Base-by-base conservation (phyloP, 1,140 invertebrate species). In the Akabosia matsudoensis region DNA sequence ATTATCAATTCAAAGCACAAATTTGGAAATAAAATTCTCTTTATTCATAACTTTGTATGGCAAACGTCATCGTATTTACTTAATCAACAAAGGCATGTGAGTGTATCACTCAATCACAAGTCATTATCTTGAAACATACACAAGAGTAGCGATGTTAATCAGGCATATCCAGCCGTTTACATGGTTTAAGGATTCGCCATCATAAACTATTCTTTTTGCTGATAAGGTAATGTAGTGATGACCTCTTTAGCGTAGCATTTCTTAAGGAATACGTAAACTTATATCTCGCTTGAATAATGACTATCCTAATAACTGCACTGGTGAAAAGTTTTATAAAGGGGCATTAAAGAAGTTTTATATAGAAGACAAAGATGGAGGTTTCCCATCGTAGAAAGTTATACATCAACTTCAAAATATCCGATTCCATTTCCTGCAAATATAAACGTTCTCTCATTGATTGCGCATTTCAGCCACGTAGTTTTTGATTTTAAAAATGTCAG, bases 371-470 rank as follows among this genome's bases (percentile, higher is more conserved):
- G n/a, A n/a, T n/a, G n/a, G n/a, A n/a, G n/a, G n/a, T n/a, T n/a
- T n/a, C n/a, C n/a, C n/a, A n/a, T n/a, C n/a, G n/a, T n/a, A 45
- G 37, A 45, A 45, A 10, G 37, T 70, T n/a, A n/a, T 75, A 33
- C 74, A 81, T 75, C 30, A 81, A 79, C 74, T 82, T 83, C 73
- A 76, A 1, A 10, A 83, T 77, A 61, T 83, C 82, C 61, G 79
- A 80, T 78, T 82, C 82, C 79, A 83, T 82, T 28, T 78, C 81
- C 82, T 83, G 52, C 18, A 79, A 75, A 67, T 4, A 31, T 10
- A 79, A 80, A 76, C 16, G 24, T 26, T 30, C 30, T 70, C 18
- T 18, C n/a, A n/a, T n/a, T n/a, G n/a, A n/a, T n/a, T n/a, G n/a
- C n/a, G n/a, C n/a, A n/a, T n/a, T n/a, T 30, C 26, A 7, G 28